A percentile compares a stretch with the other conserved stretches of the same genome.
Evolutionary conservation across 1,140 invertebrate genomes (phyloP).

Genomic region (Ctenoplectra terminalis): DNA sequence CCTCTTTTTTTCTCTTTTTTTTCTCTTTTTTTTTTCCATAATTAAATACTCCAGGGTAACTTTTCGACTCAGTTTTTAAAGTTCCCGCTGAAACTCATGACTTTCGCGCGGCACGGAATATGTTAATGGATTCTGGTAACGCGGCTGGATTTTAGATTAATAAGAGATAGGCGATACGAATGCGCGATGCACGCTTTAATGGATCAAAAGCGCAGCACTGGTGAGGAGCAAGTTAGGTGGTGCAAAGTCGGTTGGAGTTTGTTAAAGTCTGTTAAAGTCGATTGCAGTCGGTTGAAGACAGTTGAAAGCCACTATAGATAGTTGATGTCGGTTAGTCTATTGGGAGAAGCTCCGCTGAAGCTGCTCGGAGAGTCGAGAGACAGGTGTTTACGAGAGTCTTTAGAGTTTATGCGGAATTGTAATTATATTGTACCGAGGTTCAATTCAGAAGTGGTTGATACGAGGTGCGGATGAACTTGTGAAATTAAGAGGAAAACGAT

Average conservation of each 20-base stretch:
- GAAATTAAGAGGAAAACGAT: too few species aligned
- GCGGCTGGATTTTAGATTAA: not conserved
- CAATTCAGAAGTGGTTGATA: not conserved
- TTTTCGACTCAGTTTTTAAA: not conserved
- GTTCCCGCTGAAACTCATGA: not conserved
- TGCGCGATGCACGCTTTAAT: not conserved
- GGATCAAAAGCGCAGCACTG: not conserved
- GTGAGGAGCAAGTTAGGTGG: not conserved
- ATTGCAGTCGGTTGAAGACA: not conserved
- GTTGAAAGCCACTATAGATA: slow-evolving; percentile 5
- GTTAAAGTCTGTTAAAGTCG: slow-evolving; percentile 22
- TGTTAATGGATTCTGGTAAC: not conserved
- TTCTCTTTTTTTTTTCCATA: not conserved
- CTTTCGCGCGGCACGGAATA: too few species aligned
- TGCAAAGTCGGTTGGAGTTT: slow-evolving; percentile 10
- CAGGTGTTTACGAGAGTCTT: not conserved
- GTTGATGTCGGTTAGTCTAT: not conserved
- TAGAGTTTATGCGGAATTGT: not conserved
- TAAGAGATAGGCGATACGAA: not conserved
- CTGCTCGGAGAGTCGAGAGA: not conserved
- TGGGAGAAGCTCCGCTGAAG: not conserved
- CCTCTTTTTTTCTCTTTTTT: too few species aligned
- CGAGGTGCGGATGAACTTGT: not conserved
- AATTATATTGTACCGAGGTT: not conserved
- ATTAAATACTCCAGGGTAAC: not conserved